Conservation (phyloP, 2,113 vertebrate genomes). For the Rhineura floridana region DNA sequence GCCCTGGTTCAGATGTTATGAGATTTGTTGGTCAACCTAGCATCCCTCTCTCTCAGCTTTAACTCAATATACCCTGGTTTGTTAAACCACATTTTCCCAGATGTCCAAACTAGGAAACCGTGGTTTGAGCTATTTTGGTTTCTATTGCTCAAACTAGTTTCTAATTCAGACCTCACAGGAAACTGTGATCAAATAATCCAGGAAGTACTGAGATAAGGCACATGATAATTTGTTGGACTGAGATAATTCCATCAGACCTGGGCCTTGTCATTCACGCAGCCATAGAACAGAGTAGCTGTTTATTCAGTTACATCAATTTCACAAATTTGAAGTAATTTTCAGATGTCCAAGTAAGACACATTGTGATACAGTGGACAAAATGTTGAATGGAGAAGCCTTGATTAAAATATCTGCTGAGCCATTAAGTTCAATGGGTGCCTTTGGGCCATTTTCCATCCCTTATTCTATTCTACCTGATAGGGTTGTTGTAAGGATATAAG, state of each 20-base stretch:
- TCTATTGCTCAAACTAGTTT: neutral
- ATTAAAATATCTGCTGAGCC: neutral
- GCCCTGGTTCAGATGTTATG: neutral
- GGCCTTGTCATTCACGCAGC: neutral
- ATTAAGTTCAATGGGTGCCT: neutral
- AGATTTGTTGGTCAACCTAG: neutral
- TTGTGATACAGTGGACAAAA: neutral
- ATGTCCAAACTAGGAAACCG: neutral
- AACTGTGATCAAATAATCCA: neutral
- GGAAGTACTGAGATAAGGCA: neutral
- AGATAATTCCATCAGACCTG: neutral
- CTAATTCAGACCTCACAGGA: neutral
- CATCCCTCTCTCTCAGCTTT: neutral
- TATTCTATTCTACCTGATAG: neutral
- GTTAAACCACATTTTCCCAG: neutral
- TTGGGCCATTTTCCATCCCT: neutral
- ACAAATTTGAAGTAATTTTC: neutral
- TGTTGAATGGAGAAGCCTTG: neutral
- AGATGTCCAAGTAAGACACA: neutral
- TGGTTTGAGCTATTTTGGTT: neutral
- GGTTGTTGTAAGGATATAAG: neutral
- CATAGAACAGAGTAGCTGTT: slow-evolving; percentile 12
- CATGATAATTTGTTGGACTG: neutral
- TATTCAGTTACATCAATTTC: slow-evolving; percentile 2
- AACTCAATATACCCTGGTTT: neutral